Conservation (phyloP, 2,888 invertebrate genomes). For the Tipula lateralis region DNA sequence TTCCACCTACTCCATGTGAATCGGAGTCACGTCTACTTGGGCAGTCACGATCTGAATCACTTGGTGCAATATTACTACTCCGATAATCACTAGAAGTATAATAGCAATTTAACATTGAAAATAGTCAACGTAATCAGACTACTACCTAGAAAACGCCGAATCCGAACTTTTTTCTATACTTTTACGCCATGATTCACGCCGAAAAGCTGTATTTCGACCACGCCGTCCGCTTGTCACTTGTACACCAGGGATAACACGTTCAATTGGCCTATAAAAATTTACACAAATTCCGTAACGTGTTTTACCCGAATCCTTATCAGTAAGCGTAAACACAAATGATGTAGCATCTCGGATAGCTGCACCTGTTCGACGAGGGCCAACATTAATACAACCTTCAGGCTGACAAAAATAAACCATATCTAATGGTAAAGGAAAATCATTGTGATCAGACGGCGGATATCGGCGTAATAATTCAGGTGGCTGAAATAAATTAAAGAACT, state of each 20-base stretch:
- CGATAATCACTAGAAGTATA: conserved; percentile 77
- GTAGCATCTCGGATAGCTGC: conserved; percentile 78
- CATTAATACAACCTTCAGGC: conserved; percentile 94
- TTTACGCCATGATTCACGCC: conserved; percentile 85
- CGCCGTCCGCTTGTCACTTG: conserved; percentile 43
- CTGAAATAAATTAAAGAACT: conserved; percentile 50
- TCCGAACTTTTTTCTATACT: conserved; percentile 90
- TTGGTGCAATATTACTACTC: conserved; percentile 85
- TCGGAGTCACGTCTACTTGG: conserved; percentile 68
- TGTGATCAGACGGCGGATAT: conserved; percentile 94
- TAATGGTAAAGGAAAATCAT: conserved; percentile 93
- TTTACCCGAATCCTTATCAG: conserved; percentile 98
- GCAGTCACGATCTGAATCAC: conserved; percentile 84
- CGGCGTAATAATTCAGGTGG: conserved; percentile 89
- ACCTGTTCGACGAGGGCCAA: conserved; percentile 76
- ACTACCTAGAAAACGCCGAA: conserved; percentile 88
- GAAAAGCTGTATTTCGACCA: conserved; percentile 54
- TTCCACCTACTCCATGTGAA: conserved; percentile 40
- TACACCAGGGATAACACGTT: conserved; percentile 53
- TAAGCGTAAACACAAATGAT: conserved; percentile 96
- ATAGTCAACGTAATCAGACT: conserved; percentile 33
- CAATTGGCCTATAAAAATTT: conserved; percentile 94
- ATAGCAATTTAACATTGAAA: not conserved
- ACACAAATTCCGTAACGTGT: conserved; percentile 95
- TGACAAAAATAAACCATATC: conserved; percentile 99